A percentile compares a stretch with the other conserved stretches of the same genome.
phyloP scores from a whole-genome alignment of 2,797 vertebrate species.

The Valencia hispanica region DNA sequence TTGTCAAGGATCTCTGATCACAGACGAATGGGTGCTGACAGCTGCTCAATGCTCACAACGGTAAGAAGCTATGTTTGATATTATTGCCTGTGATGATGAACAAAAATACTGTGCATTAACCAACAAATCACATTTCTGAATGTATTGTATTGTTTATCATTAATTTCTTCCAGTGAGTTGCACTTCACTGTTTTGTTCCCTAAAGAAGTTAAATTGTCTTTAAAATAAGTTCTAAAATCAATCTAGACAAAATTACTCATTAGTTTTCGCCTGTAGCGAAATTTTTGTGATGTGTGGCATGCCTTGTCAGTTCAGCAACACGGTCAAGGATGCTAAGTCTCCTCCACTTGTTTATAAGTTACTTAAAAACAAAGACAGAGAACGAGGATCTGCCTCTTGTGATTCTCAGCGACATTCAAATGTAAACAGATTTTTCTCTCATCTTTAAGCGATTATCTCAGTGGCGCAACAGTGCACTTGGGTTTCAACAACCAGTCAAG shows the following conservation, averaged over 20 bases:
- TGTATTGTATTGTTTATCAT: not conserved
- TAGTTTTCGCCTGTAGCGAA: not conserved
- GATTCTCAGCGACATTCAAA: not conserved
- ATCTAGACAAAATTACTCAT: not conserved
- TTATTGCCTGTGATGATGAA: not conserved
- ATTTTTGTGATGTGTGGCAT: not conserved
- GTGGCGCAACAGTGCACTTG: not conserved
- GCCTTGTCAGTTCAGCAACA: not conserved
- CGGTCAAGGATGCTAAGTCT: not conserved
- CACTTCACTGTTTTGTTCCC: not conserved
- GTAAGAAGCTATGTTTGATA: not conserved
- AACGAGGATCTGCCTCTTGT: not conserved
- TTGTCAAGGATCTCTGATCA: constrained; percentile 53
- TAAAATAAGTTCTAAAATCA: not conserved
- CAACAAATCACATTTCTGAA: not conserved
- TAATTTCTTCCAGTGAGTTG: not conserved
- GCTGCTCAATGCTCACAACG: not conserved
- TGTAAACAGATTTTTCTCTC: too few species aligned
- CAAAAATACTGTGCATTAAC: not conserved
- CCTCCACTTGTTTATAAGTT: not conserved
- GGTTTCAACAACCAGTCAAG: constrained; percentile 12
- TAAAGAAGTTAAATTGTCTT: not conserved
- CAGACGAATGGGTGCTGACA: constrained; percentile 44
- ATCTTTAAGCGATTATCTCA: rapidly evolving
- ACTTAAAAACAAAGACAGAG: not conserved